Evolutionary conservation across 2,888 invertebrate genomes (phyloP).

Genomic region (Drosophila sordidula): DNA sequence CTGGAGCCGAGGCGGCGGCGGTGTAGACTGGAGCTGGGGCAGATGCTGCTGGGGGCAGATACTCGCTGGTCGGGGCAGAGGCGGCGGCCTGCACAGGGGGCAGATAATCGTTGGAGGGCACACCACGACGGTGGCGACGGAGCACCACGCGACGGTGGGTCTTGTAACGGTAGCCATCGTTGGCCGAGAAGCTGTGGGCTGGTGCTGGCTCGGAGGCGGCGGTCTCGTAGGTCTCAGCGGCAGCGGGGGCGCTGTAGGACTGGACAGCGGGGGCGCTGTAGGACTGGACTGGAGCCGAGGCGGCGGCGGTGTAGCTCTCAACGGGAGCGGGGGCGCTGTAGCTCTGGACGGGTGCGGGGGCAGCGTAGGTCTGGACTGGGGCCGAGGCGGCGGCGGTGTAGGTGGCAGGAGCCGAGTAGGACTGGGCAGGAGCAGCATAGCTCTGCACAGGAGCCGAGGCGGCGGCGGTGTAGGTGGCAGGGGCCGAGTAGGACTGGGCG

Average conservation of each 20-base stretch:
- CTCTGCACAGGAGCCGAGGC: constrained; percentile 50
- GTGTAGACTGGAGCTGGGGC: constrained; percentile 59
- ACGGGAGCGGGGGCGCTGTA: constrained; percentile 50
- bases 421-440: constrained; percentile 48
- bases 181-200: constrained; percentile 45
- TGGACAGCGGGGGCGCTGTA: constrained; percentile 27
- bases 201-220: constrained; percentile 70
- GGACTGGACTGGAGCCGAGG: constrained; percentile 49
- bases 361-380: constrained; percentile 43
- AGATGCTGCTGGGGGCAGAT: constrained; percentile 66
- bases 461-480: constrained; percentile 42
- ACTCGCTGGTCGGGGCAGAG: constrained; percentile 64
- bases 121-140: constrained; percentile 81
- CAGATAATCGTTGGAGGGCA: constrained; percentile 79
- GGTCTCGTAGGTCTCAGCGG: constrained; percentile 64
- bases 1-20: constrained; percentile 44
- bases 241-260: constrained; percentile 40
- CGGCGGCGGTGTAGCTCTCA: constrained; percentile 37
- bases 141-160: constrained; percentile 70
- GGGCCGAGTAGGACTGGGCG: constrained; percentile 34
- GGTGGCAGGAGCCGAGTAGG: constrained; percentile 43
- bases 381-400: constrained; percentile 49
- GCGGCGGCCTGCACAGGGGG: constrained; percentile 69
- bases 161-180: constrained; percentile 83
- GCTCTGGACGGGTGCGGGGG: constrained; percentile 45